Evolutionary conservation across 2,888 invertebrate species (phyloP).

Genomic region (Nesidiocoris tenuis): DNA sequence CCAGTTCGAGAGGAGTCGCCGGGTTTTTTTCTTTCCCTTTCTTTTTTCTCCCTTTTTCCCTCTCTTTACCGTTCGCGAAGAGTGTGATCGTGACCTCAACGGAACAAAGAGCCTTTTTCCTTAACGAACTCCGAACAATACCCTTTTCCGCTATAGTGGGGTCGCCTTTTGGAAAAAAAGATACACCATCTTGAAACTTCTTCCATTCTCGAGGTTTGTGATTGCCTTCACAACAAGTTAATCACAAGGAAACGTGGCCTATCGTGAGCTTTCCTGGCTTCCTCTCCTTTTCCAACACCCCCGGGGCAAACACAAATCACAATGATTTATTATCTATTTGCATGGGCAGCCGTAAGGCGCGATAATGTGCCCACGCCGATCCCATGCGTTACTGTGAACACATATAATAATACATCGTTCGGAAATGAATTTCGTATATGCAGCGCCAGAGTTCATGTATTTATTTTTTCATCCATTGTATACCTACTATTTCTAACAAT

Average conservation of each 20-base stretch:
- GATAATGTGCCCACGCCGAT: conserved; percentile 36
- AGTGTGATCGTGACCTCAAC: conserved; percentile 29
- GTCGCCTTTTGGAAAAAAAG: not conserved
- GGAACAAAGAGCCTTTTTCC: conserved; percentile 29
- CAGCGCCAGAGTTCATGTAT: no score
- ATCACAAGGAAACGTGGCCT: conserved; percentile 30
- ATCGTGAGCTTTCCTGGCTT: conserved; percentile 28
- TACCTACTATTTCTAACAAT: no score
- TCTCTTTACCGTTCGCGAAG: not conserved
- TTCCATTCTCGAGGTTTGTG: not conserved
- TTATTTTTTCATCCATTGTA: no score
- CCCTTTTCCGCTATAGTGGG: conserved; percentile 18
- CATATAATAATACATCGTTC: not conserved
- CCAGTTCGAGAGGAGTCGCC: not conserved
- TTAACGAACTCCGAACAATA: conserved; percentile 40
- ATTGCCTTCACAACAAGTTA: conserved; percentile 28
- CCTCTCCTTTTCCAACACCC: not conserved
- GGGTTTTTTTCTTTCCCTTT: no score
- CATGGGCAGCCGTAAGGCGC: conserved; percentile 46
- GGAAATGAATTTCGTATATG: no score
- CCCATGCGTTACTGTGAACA: not conserved
- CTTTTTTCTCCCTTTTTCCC: not conserved
- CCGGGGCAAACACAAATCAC: conserved; percentile 49
- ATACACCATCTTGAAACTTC: not conserved
- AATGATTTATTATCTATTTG: conserved; percentile 52